These are phyloP conservation scores for Bombus confusus DNA, from an alignment of 1,140 invertebrate species.

Conservation along the genomic window DNA sequence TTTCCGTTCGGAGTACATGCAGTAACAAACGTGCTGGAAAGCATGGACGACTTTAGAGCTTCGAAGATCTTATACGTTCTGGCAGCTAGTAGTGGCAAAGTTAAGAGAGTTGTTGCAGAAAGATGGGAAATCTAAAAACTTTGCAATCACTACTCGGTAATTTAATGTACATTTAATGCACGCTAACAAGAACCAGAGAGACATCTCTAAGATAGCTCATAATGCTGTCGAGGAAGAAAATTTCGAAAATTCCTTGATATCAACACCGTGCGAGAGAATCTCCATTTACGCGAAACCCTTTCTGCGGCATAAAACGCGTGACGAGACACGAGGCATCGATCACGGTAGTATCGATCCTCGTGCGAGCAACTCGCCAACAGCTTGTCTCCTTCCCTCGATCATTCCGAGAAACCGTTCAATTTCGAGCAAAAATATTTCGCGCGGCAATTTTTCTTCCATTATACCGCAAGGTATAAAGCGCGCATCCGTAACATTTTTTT, in stretches of 20 bases:
- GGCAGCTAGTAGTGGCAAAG: too few relatives aligned
- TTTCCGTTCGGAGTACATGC: too few relatives aligned
- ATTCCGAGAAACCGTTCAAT: neutral
- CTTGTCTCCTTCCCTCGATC: neutral
- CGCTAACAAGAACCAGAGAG: too few relatives aligned
- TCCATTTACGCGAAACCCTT: neutral
- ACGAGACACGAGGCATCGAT: neutral
- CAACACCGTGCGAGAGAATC: neutral
- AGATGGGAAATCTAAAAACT: neutral
- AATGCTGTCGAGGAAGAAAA: neutral
- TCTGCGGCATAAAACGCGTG: neutral
- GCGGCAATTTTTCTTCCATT: neutral
- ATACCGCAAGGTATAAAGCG: neutral
- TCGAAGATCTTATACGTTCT: too few relatives aligned
- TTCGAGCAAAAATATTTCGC: neutral
- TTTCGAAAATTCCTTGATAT: neutral
- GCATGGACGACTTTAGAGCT: too few relatives aligned
- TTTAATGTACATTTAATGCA: too few relatives aligned
- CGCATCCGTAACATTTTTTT: neutral
- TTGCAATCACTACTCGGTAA: too few relatives aligned
- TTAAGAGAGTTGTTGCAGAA: neutral
- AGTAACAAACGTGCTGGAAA: too few relatives aligned
- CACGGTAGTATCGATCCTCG: neutral
- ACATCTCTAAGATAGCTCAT: neutral
- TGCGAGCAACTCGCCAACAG: neutral